A percentile compares a stretch with the other conserved stretches of the same genome.
Evolutionary conservation across 2,797 vertebrate species (phyloP).

Genomic region (Tapirus indicus): DNA sequence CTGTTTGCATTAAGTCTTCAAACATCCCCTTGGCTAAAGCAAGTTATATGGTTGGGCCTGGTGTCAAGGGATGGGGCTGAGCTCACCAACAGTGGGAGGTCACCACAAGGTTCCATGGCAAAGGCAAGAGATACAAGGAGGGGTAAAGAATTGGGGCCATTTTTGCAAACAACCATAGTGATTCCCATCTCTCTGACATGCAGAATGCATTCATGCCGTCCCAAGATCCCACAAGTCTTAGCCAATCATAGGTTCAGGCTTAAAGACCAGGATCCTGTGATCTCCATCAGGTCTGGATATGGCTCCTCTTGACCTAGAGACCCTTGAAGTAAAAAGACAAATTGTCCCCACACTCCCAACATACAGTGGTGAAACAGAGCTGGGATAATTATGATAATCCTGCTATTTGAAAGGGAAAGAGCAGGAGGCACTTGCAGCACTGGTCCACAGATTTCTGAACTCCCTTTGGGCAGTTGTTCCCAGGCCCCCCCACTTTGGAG

Average conservation of each 20-base stretch:
- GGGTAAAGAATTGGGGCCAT: neutral
- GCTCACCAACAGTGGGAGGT: neutral
- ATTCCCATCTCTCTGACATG: neutral
- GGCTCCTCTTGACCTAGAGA: neutral
- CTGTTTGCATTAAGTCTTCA: too few species aligned
- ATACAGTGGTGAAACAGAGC: neutral
- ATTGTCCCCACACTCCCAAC: neutral
- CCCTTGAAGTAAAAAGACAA: neutral
- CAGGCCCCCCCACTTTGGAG: too few species aligned
- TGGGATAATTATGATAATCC: rapidly evolving
- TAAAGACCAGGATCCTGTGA: neutral
- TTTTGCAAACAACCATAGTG: neutral
- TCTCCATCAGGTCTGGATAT: neutral
- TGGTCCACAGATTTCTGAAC: neutral
- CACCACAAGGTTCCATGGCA: neutral
- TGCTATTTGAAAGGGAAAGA: neutral
- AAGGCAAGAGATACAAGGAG: neutral
- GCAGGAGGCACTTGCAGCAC: neutral
- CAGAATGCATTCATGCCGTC: neutral
- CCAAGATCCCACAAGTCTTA: neutral
- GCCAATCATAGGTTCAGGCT: neutral
- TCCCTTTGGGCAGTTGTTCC: neutral
- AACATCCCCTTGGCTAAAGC: neutral
- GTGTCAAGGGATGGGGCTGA: neutral
- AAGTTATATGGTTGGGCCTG: neutral